Evolutionary conservation across 2,113 vertebrate species (phyloP).

Genomic region (Gavialis gangeticus): DNA sequence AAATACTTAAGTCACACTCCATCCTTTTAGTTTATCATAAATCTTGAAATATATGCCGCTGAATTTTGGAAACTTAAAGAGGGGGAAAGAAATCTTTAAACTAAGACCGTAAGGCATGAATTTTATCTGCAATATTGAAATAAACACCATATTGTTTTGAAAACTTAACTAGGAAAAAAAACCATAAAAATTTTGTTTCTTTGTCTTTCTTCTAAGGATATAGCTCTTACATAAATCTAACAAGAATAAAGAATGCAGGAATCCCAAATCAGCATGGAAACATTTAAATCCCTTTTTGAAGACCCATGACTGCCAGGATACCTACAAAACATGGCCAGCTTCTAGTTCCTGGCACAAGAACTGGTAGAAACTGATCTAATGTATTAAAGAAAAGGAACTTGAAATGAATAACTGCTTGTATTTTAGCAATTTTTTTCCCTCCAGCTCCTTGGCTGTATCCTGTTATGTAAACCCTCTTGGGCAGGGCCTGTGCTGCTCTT

Average conservation of each 20-base stretch:
- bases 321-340: neutral
- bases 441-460: neutral
- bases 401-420: neutral
- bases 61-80: too few relatives aligned
- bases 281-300: neutral
- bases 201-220: neutral
- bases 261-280: neutral
- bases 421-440: neutral
- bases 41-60: too few relatives aligned
- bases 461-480: neutral
- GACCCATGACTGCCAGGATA: neutral
- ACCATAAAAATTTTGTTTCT: neutral
- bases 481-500: neutral
- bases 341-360: neutral
- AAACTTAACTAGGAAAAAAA: neutral
- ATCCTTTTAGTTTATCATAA: too few relatives aligned
- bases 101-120: fast-evolving
- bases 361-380: neutral
- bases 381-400: neutral
- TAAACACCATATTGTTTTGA: neutral
- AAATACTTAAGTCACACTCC: too few relatives aligned
- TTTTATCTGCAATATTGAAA: neutral
- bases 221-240: neutral
- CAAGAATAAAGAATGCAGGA: neutral
- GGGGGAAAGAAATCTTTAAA: neutral